Conservation (phyloP, 1,140 invertebrate genomes). For the Rhagoletis zephyria region DNA sequence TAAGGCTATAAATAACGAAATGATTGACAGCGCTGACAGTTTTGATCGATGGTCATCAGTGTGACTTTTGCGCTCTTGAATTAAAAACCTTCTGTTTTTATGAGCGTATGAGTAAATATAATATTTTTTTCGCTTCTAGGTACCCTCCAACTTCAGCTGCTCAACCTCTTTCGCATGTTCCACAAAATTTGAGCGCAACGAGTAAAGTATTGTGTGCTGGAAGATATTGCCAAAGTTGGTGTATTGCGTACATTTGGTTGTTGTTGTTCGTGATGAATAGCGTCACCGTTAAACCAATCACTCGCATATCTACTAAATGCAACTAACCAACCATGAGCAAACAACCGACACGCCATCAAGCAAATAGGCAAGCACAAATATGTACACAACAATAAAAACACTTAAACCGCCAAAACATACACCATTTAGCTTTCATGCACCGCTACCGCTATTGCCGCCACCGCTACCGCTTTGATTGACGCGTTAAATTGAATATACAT, state of each 20-base stretch:
- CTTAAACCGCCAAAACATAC: neutral
- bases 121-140: neutral
- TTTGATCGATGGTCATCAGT: slow-evolving; percentile 61
- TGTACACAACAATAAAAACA: neutral
- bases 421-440: neutral
- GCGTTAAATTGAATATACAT: slow-evolving; percentile 45
- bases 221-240: slow-evolving; percentile 17
- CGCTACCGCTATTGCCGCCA: neutral
- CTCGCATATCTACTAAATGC: neutral
- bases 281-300: neutral
- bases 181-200: neutral
- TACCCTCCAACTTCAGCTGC: neutral
- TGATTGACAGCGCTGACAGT: slow-evolving; percentile 61
- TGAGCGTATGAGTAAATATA: neutral
- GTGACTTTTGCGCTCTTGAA: slow-evolving; percentile 54
- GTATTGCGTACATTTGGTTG: neutral
- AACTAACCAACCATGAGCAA: neutral
- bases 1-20: slow-evolving; percentile 58
- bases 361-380: neutral
- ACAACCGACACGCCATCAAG: slow-evolving; percentile 6
- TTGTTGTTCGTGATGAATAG: neutral
- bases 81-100: slow-evolving; percentile 34
- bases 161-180: neutral
- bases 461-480: neutral
- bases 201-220: neutral